Evolutionary conservation across 2,113 vertebrate genomes (phyloP), one percentile per base, ranked within the genome.

Genomic region (Burhinus bistriatus): DNA sequence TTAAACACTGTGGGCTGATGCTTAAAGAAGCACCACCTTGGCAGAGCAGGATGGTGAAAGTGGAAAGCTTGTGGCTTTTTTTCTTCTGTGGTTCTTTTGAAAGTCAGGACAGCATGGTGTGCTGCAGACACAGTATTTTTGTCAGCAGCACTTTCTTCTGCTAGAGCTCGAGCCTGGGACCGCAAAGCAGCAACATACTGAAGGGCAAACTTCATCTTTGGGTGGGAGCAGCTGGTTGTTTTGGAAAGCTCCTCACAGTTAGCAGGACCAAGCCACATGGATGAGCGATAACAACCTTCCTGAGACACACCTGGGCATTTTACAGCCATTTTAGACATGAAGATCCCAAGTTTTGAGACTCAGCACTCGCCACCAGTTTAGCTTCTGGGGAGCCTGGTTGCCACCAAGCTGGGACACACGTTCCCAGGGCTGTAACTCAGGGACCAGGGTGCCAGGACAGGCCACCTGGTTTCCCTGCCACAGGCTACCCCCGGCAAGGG

Each of bases 111-210:
- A 69, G 42, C 4, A 4, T 1, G 1, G 12, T 14, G 3, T 6
- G 7, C 9, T 36, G 25, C 7, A 1, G 51, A 69, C 49, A 25
- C 36, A 14, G n/a, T 38, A n/a, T n/a, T 70, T 71, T 44, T 20
- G 20, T 34, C 62, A 12, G 11, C 25, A 49, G 18, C 38, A 19
- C 27, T 4, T 32, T 6, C 14, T 70, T 40, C 36, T 72, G 38
- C 70, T 52, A 45, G 7, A 66, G 7, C 51, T 76, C 16, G 9
- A 79, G 57, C 20, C n/a, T 44, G 20, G 36, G 54, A 86, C 59
- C 2, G 0, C n/a, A 77, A 34, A 42, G 26, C 30, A 22, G 32
- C 32, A 38, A 2, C 0, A 1, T 19, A 40, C 30, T 4, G 6
- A 66, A 77, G 23, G 15, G 8, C 6, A 38, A 47, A 30, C 29